phyloP scores from a whole-genome alignment of 1,140 invertebrate species.

The Drosophila biarmipes region DNA sequence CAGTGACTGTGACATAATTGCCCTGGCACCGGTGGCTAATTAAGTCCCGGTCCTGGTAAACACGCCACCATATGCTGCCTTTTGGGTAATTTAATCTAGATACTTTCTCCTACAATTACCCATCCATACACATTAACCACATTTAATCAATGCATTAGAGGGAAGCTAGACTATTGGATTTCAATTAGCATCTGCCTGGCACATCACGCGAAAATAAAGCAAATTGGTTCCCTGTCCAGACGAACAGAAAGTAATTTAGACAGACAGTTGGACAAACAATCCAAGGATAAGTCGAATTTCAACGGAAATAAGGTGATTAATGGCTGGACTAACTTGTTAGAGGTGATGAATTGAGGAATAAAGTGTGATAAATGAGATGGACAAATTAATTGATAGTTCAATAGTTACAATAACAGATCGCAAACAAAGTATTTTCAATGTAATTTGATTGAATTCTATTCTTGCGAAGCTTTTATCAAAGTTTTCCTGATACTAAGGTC shows the following conservation, averaged over 20 bases:
- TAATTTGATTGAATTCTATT: no score
- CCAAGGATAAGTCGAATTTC: constrained; percentile 10
- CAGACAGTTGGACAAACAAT: constrained; percentile 55
- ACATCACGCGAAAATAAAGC: constrained; percentile 23
- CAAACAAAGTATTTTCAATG: no score
- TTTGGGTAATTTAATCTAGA: constrained; percentile 16
- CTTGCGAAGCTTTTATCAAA: no score
- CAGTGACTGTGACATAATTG: constrained; percentile 43
- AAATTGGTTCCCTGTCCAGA: constrained; percentile 6
- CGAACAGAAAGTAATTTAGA: constrained; percentile 15
- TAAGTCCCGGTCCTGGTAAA: not conserved
- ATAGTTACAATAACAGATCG: not conserved
- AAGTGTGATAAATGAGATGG: constrained; percentile 1
- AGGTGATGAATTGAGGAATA: constrained; percentile 6
- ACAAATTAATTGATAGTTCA: not conserved
- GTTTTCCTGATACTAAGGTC: no score
- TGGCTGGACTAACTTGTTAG: not conserved
- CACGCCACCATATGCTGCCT: constrained; percentile 38
- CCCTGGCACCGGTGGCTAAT: constrained; percentile 16
- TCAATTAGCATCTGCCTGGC: constrained; percentile 37
- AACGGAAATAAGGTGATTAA: constrained; percentile 11
- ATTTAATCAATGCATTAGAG: constrained; percentile 46
- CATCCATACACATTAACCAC: constrained; percentile 13
- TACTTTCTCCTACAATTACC: constrained; percentile 3
- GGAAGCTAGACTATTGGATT: constrained; percentile 31